Conservation (phyloP, 2,797 vertebrate genomes). For the Novumbra hubbsi region DNA sequence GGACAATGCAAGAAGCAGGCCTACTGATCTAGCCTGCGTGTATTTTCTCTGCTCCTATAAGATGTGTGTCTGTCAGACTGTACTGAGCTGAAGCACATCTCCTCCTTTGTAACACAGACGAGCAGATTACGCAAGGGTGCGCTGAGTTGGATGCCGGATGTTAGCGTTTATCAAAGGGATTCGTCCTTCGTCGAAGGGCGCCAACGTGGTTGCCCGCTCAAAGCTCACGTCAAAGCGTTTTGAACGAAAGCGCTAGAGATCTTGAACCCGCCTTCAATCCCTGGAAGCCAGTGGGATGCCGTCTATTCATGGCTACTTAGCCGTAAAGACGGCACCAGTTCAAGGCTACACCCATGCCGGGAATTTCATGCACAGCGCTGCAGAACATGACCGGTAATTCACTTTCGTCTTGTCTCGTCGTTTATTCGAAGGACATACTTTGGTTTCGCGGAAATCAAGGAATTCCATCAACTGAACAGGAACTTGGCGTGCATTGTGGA, state of each 20-base stretch:
- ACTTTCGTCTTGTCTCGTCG: background rate
- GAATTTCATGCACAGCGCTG: background rate
- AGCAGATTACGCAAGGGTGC: background rate
- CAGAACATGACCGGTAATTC: background rate
- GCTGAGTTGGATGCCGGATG: slow-evolving; percentile 7
- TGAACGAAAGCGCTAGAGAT: background rate
- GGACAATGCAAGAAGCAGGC: background rate
- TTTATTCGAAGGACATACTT: background rate
- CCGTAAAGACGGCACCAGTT: background rate
- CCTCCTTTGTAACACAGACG: background rate
- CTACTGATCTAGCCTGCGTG: background rate
- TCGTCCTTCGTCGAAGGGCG: background rate
- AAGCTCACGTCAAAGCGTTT: background rate
- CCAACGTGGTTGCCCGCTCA: background rate
- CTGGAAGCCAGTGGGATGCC: background rate
- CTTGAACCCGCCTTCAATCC: background rate
- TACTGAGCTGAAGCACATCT: background rate
- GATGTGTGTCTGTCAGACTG: background rate
- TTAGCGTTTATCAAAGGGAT: slow-evolving; percentile 8
- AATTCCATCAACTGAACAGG: background rate
- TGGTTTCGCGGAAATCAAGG: background rate
- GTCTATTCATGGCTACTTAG: background rate
- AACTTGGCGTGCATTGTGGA: background rate
- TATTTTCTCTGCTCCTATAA: background rate
- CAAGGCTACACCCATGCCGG: background rate